Evolutionary conservation across 2,888 invertebrate species (phyloP).

Genomic region (Itoplectis maculator): DNA sequence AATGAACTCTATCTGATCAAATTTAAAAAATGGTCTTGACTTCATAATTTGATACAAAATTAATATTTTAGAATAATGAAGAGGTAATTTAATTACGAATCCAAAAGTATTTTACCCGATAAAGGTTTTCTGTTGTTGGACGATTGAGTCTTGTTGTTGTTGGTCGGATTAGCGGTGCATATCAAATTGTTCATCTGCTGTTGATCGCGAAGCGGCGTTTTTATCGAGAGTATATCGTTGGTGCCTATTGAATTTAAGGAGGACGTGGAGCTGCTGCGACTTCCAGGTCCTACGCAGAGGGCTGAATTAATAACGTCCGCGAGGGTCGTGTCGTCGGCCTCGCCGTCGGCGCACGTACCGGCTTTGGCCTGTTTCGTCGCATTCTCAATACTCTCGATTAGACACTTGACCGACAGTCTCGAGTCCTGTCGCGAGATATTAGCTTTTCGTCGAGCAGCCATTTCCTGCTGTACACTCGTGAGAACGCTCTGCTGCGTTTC

Average conservation of each 20-base stretch:
- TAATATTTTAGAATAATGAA: not conserved
- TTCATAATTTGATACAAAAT: not conserved
- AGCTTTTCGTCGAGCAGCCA: slow-evolving; percentile 86
- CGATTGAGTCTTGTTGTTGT: slow-evolving; percentile 82
- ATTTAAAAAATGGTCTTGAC: not conserved
- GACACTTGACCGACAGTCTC: slow-evolving; percentile 94
- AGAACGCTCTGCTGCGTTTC: slow-evolving; percentile 86
- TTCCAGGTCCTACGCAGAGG: slow-evolving; percentile 84
- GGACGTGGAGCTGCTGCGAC: slow-evolving; percentile 89
- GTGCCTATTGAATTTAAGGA: slow-evolving; percentile 82
- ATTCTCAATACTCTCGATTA: slow-evolving; percentile 96
- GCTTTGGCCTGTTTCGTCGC: slow-evolving; percentile 91
- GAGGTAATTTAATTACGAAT: not conserved
- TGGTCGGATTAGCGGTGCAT: slow-evolving; percentile 80
- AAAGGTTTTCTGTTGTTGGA: slow-evolving; percentile 77
- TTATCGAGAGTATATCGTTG: slow-evolving; percentile 81
- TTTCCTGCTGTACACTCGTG: slow-evolving; percentile 86
- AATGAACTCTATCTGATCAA: not conserved
- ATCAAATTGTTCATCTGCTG: slow-evolving; percentile 83
- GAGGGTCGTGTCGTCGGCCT: slow-evolving; percentile 60
- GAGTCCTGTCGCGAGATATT: slow-evolving; percentile 89
- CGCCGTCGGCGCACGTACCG: slow-evolving; percentile 78
- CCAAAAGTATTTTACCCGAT: slow-evolving; percentile 76
- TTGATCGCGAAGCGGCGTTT: slow-evolving; percentile 82
- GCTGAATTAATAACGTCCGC: slow-evolving; percentile 69